A percentile compares a stretch with the other conserved stretches of the same genome.
Conservation (phyloP, 2,113 vertebrate genomes). For the Galbula dea region DNA sequence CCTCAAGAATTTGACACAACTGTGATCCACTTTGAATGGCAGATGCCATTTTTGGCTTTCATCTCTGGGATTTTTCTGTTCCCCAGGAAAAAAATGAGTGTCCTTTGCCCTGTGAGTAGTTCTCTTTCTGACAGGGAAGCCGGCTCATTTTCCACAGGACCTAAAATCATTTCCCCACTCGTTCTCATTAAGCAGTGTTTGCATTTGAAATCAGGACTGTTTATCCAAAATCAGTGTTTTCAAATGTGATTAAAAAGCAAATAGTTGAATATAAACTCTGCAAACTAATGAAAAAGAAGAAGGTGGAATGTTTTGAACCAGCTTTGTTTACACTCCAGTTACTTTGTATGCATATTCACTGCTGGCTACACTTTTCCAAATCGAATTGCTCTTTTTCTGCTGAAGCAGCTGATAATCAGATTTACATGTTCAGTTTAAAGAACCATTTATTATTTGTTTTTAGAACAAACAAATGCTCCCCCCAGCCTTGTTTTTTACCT, state of each 20-base stretch:
- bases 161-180: background rate
- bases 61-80: background rate
- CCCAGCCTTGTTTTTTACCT: background rate
- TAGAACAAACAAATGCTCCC: background rate
- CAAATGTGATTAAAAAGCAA: slow-evolving; percentile 47
- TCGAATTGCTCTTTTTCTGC: slow-evolving; percentile 16
- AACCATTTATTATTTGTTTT: too few species aligned
- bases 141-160: background rate
- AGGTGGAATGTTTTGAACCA: slow-evolving; percentile 28
- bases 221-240: slow-evolving; percentile 35
- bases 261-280: slow-evolving; percentile 39
- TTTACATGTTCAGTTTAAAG: background rate
- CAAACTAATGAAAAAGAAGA: slow-evolving; percentile 12
- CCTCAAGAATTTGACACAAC: background rate
- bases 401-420: background rate
- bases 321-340: slow-evolving; percentile 34
- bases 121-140: background rate
- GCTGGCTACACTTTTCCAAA: slow-evolving; percentile 25
- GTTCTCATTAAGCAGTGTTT: slow-evolving; percentile 54
- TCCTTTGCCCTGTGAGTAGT: background rate
- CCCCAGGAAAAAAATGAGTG: background rate
- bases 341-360: slow-evolving; percentile 38
- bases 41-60: background rate
- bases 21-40: background rate
- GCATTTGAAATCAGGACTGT: slow-evolving; percentile 52